phyloP scores from a whole-genome alignment of 1,140 invertebrate species.

The Drosophila lini region DNA sequence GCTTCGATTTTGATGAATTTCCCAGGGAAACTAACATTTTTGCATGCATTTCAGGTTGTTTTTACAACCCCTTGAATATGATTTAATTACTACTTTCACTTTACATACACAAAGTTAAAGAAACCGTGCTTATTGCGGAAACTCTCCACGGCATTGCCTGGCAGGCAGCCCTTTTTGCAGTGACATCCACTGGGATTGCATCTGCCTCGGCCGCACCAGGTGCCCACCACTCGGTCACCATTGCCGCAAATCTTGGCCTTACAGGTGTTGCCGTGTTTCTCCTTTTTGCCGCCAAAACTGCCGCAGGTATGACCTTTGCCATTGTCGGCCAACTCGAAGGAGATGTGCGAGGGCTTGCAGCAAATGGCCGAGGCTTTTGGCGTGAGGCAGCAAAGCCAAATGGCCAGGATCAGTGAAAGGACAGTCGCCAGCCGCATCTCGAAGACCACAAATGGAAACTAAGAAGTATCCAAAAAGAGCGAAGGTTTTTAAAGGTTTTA shows the following conservation, averaged over 20 bases:
- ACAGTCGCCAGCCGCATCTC: conserved; percentile 14
- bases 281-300: conserved; percentile 40
- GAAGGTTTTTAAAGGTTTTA: not conserved
- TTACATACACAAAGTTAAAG: conserved; percentile 46
- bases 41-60: not conserved
- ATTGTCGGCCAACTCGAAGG: conserved; percentile 26
- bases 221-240: conserved; percentile 23
- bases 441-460: not conserved
- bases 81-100: not conserved
- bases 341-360: conserved; percentile 37
- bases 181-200: conserved; percentile 46
- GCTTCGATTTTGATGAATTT: conserved; percentile 30
- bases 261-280: conserved; percentile 20
- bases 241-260: conserved; percentile 45
- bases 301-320: conserved; percentile 2
- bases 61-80: not conserved
- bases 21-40: not conserved
- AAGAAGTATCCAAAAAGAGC: too few relatives aligned
- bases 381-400: conserved; percentile 18
- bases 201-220: conserved; percentile 40
- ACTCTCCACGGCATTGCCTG: conserved; percentile 25
- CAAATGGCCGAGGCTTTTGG: conserved; percentile 20
- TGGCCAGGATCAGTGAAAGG: conserved; percentile 1
- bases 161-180: conserved; percentile 36
- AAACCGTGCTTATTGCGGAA: conserved; percentile 37